Base-by-base conservation (phyloP, 2,797 vertebrate genomes). In the Alosa sapidissima region DNA sequence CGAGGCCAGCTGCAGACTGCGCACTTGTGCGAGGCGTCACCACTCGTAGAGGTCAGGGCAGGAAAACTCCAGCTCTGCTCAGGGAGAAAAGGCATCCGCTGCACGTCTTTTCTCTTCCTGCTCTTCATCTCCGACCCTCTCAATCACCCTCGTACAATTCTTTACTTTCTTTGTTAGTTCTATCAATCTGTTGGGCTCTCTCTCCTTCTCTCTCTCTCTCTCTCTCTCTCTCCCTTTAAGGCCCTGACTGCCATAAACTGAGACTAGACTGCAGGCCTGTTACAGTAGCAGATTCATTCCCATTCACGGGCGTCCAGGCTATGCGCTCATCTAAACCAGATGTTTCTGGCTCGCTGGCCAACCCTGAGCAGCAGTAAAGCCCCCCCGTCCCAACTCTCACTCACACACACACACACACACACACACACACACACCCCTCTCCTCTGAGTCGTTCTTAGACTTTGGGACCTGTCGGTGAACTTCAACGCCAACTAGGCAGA, bases 221-320 rank as follows among this genome's bases (percentile, higher is more conserved):
- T 33, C 65, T 3, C 3, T 3, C 1, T 36, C 13, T 14, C 36
- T 19, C 41, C 10, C 68, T 75, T 41, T 75, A 75, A 45, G 28
- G 68, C 5, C 41, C 24, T 47, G 36, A 78, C 41, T 78, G 72
- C 36, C 6, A 1, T 24, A 48, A 72, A 68, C 62, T 16, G 48
- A 65, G 54, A 45, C 52, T 14, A 65, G 54, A 45, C 52, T 14
- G 78, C 10, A 68, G 81, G 28, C 41, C 45, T 36, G 41, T 47
- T 81, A 86, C 86, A 86, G 86, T 87, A 87, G 86, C 86, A 19
- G 82, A 9, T 14, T 33, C 58, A 58, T 84, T 78, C 81, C 81
- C 41, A 49, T 82, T 55, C 62, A 49, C 24, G 9, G 49, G 72
- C 81, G 48, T 81, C 86, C 52, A 78, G 52, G 55, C 68, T 33